These are phyloP conservation scores for Mobula hypostoma DNA, from an alignment of 2,113 vertebrate species.

Conservation along the genomic window DNA sequence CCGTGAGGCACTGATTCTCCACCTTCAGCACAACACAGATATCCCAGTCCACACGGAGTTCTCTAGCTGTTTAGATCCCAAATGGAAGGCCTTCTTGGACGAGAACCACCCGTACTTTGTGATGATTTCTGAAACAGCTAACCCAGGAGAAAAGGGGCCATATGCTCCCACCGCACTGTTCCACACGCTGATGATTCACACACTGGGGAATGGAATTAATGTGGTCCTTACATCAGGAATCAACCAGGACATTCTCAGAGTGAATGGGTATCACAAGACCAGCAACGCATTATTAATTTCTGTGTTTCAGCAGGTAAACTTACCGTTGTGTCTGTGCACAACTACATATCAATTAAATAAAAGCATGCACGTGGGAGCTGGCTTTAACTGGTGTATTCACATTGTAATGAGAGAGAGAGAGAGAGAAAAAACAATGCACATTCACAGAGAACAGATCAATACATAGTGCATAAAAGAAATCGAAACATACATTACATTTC, in stretches of 20 bases:
- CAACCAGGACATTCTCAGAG: constrained; percentile 42
- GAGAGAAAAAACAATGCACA: too few species aligned
- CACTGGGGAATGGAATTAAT: constrained; percentile 45
- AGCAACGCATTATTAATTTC: fast-evolving
- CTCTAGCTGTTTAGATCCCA: constrained; percentile 44
- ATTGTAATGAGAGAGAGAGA: too few species aligned
- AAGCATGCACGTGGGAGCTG: too few species aligned
- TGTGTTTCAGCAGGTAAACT: constrained; percentile 41
- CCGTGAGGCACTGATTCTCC: constrained; percentile 50
- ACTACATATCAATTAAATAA: too few species aligned
- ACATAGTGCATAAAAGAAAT: too few species aligned
- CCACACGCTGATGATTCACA: constrained; percentile 46
- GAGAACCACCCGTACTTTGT: constrained; percentile 48
- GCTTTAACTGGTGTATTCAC: too few species aligned
- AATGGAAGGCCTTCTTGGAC: constrained; percentile 46
- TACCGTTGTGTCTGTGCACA: too few species aligned
- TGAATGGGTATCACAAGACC: constrained; percentile 47
- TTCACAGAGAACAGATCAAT: too few species aligned
- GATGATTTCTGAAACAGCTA: constrained; percentile 49
- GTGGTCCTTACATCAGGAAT: constrained; percentile 48
- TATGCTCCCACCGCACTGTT: constrained; percentile 44
- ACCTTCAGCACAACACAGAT: constrained; percentile 48
- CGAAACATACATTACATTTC: too few species aligned
- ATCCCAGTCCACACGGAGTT: constrained; percentile 43
- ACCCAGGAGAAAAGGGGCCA: neutral